Conservation (phyloP, 2,113 vertebrate species). For the Aldabrachelys gigantea region DNA sequence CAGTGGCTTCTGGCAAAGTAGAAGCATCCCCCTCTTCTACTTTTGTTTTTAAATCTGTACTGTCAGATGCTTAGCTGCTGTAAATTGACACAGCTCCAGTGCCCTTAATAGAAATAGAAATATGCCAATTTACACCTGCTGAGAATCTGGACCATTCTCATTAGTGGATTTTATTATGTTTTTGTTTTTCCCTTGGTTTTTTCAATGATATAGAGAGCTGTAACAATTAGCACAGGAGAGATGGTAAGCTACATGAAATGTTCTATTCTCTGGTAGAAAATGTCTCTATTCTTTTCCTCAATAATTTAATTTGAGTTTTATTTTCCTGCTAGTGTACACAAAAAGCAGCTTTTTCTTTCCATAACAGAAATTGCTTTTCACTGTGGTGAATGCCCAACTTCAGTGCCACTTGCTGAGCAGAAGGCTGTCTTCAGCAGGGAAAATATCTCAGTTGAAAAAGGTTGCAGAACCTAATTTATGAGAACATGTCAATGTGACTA, state of each 20-base stretch:
- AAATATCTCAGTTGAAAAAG: conserved; percentile 50
- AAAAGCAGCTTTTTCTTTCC: conserved; percentile 33
- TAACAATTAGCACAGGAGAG: conserved; percentile 55
- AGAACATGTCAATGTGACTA: conserved; percentile 68
- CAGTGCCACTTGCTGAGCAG: neutral
- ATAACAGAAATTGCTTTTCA: neutral
- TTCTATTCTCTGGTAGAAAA: conserved; percentile 26
- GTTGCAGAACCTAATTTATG: conserved; percentile 54
- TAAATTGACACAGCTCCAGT: neutral
- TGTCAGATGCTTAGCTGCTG: neutral
- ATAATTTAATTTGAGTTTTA: conserved; percentile 52
- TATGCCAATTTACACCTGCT: conserved; percentile 20
- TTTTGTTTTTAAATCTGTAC: neutral
- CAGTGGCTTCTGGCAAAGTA: neutral
- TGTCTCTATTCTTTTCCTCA: conserved; percentile 26
- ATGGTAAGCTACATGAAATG: neutral
- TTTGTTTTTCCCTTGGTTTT: conserved; percentile 33
- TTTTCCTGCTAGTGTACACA: conserved; percentile 40
- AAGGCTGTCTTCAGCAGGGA: conserved; percentile 53
- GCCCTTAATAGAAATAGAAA: conserved; percentile 11
- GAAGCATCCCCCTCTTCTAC: neutral
- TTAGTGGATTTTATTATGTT: conserved; percentile 48
- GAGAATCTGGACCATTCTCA: conserved; percentile 10
- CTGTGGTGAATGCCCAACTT: neutral
- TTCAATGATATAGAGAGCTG: conserved; percentile 26